Base-by-base conservation (phyloP, 2,888 invertebrate species). In the Drosophila antonietae region DNA sequence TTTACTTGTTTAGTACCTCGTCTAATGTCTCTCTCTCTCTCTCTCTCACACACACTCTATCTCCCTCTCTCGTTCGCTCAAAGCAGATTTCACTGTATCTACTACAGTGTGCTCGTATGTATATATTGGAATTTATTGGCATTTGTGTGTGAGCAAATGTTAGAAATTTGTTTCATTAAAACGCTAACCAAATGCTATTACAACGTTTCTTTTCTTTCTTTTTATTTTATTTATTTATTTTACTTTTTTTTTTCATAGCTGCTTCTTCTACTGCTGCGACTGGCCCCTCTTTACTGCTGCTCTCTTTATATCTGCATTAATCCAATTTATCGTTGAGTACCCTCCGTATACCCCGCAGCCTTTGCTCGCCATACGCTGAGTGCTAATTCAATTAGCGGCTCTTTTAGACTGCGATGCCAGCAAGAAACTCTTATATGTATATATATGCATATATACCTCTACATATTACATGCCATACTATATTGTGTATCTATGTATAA, bases 321-420 rank as follows among this genome's bases (percentile, higher is more conserved):
- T 81, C 85, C 88, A 84, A 87, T 87, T 87, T 81, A 73, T 60
- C 62, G 58, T 52, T 61, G 51, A 60, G 49, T 72, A 49, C 59
- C 43, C 60, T 66, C 59, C 57, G 18, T 6, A 52, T 51, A 20
- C 56, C 43, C 46, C 52, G 7, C n/a, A 43, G 44, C 41, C 51
- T 12, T 18, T 12, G 35, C 53, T 3, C 0, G 33, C 51, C 49
- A 33, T 33, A 18, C 33, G 18, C 12, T 18, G 67, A 74, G 65
- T 79, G 76, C 74, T 83, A 87, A 87, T 87, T 83, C 46, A 83
- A 83, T 84, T 83, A 83, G 67, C 84, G 68, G 55, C 70, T 66
- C 63, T 67, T 57, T 41, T 31, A 47, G 58, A 63, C 51, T 47
- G 53, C 33, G 55, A 51, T 49, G 51, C 20, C 41, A 60, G 49